Evolutionary conservation across 2,113 vertebrate genomes (phyloP).

Genomic region (Poeciliopsis turrubarensis): DNA sequence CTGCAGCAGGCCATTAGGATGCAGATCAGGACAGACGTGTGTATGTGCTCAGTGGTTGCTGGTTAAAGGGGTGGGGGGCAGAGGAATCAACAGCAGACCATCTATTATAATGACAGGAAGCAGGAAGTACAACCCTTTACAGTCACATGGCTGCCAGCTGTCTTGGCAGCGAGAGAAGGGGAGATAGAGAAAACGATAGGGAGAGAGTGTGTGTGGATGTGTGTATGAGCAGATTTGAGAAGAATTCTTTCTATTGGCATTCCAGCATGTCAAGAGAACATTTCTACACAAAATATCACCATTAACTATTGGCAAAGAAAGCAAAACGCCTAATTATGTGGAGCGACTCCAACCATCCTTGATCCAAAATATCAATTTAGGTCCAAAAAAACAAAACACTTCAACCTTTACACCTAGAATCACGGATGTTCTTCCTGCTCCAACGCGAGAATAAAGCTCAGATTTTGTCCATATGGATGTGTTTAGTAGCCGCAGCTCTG

Average conservation of each 20-base stretch:
- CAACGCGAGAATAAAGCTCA: constrained; percentile 45
- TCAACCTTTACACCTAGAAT: constrained; percentile 11
- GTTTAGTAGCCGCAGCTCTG: constrained; percentile 63
- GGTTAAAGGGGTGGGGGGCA: constrained; percentile 26
- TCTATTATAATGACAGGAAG: constrained; percentile 90
- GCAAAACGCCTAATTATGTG: constrained; percentile 45
- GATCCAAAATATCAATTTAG: background rate
- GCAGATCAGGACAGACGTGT: constrained; percentile 54
- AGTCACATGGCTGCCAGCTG: constrained; percentile 76
- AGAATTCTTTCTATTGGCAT: constrained; percentile 36
- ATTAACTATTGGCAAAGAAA: constrained; percentile 29
- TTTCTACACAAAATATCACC: constrained; percentile 10
- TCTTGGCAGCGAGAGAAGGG: constrained; percentile 47
- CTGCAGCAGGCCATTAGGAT: constrained; percentile 42
- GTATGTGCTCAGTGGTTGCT: constrained; percentile 38
- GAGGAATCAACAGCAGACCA: constrained; percentile 66
- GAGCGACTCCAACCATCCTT: constrained; percentile 27
- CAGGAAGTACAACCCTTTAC: constrained; percentile 82
- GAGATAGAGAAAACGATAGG: constrained; percentile 58
- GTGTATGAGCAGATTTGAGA: background rate
- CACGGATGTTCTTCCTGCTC: constrained; percentile 49
- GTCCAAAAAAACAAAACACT: constrained; percentile 11
- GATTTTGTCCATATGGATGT: constrained; percentile 74
- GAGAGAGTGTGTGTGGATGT: constrained; percentile 19
- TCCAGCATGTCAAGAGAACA: constrained; percentile 19